A percentile compares a stretch with the other conserved stretches of the same genome.
phyloP scores from a whole-genome alignment of 2,888 invertebrate genomes.

The Aspidiotus rigidus region DNA sequence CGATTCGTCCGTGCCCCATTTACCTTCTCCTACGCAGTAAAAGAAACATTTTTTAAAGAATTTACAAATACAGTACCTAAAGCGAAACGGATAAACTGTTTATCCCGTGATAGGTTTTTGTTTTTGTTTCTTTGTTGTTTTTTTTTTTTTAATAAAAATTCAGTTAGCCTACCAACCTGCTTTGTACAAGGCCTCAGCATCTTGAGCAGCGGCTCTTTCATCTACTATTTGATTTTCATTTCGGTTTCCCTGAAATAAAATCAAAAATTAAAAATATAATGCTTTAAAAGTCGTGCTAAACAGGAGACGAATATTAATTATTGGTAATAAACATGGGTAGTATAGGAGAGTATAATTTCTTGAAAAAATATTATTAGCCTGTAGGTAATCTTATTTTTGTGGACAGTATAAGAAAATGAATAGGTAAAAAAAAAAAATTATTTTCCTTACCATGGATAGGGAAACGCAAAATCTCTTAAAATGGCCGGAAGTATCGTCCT shows the following conservation, averaged over 20 bases:
- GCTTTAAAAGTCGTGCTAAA: too few relatives aligned
- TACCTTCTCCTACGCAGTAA: constrained; percentile 51
- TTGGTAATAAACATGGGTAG: too few relatives aligned
- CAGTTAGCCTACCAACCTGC: constrained; percentile 48
- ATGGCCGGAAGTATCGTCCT: constrained; percentile 90
- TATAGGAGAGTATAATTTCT: too few relatives aligned
- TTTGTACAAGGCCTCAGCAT: constrained; percentile 66
- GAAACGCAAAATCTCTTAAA: constrained; percentile 86
- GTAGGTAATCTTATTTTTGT: too few relatives aligned
- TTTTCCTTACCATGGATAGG: constrained; percentile 57
- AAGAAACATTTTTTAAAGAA: background rate
- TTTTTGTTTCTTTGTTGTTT: too few relatives aligned
- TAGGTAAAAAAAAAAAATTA: background rate
- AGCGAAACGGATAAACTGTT: background rate
- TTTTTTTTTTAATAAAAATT: too few relatives aligned
- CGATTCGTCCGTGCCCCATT: constrained; percentile 87
- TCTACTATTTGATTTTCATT: constrained; percentile 83
- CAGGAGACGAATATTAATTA: too few relatives aligned
- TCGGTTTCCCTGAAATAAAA: constrained; percentile 56
- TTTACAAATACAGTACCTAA: background rate
- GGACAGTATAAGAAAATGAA: too few relatives aligned
- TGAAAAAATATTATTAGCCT: too few relatives aligned
- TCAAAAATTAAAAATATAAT: background rate
- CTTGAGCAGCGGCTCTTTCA: constrained; percentile 65
- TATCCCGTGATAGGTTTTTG: background rate